Percentiles rank a stretch among this genome's conserved stretches.
Evolutionary conservation across 1,140 invertebrate species (phyloP).

Genomic region (Aleiodes sp.): DNA sequence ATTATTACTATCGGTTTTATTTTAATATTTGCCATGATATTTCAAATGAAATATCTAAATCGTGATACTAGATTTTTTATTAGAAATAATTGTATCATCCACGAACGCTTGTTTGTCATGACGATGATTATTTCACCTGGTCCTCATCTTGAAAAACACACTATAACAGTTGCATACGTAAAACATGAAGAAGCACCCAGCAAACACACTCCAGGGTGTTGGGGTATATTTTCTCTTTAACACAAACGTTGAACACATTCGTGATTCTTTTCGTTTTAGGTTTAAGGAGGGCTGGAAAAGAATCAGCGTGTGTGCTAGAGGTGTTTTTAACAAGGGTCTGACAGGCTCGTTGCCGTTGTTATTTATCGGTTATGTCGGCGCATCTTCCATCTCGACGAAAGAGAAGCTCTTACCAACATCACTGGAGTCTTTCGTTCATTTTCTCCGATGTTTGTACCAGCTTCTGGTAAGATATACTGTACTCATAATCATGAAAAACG

Average conservation of each 20-base stretch:
- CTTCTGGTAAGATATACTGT: background rate
- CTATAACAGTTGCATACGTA: background rate
- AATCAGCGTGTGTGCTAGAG: conserved; percentile 45
- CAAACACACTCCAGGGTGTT: background rate
- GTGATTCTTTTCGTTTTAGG: background rate
- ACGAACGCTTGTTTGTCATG: background rate
- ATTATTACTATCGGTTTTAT: no score
- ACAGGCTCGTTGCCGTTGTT: conserved; percentile 65
- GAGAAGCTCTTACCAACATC: conserved; percentile 29
- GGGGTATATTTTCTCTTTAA: conserved; percentile 1
- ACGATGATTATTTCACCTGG: no score
- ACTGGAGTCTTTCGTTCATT: background rate
- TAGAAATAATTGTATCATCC: no score
- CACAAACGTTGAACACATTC: background rate
- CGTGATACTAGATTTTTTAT: no score
- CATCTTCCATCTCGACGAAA: conserved; percentile 61
- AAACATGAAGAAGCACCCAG: background rate
- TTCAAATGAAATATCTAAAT: no score
- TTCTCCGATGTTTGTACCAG: background rate
- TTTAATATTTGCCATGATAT: no score
- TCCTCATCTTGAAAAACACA: no score
- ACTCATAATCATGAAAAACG: conserved; percentile 10
- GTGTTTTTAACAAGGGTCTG: conserved; percentile 64
- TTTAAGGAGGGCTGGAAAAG: background rate
- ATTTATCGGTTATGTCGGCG: conserved; percentile 65